Base-by-base conservation (phyloP, 1,140 invertebrate species). In the Aphidius gifuensis region DNA sequence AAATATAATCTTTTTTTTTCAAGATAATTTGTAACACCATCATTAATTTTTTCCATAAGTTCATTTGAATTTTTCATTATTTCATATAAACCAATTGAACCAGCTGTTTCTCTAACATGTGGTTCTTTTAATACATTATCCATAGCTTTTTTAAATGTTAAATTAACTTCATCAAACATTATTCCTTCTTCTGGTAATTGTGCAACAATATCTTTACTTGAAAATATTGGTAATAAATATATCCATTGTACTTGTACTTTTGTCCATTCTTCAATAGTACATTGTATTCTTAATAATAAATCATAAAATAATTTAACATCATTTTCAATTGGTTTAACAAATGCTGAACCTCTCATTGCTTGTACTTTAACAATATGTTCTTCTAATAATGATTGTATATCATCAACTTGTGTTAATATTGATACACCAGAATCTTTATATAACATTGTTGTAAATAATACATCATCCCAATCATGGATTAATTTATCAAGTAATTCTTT, bases 201-300 rank as follows among this genome's bases (percentile, higher is more conserved):
- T 1, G 88, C 87, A 43, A 94, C 88, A 66, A 97, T 97, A 74
- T 97, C 94, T 73, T 93, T 92, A 1, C 93, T 96, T 4, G 91
- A 92, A 79, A 97, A 97, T 68, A 97, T 94, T 1, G 93, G 93
- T 66, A 96, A 81, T 38, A 97, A 81, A 76, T 97, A 96, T n/a
- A 96, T 82, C 89, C 93, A 97, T 66, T 93, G 92, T 45, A 88
- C 85, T 78, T 93, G 91, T 9, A 91, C 92, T 78, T 91, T 93
- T 4, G 91, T 85, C 93, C 93, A 96, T 75, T 92, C 89, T 67
- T 95, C 91, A 9, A 96, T 84, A 2, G 92, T 92, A 47, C 83
- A 82, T 74, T 93, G 91, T 0, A 94, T 86, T 48, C 90, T 78
- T 49, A 87, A 83, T 40, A 96, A 83, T 71, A 88, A 90, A 21